These are phyloP conservation scores for Trissolcus basalis DNA, from an alignment of 1,140 invertebrate genomes.

Conservation along the genomic window DNA sequence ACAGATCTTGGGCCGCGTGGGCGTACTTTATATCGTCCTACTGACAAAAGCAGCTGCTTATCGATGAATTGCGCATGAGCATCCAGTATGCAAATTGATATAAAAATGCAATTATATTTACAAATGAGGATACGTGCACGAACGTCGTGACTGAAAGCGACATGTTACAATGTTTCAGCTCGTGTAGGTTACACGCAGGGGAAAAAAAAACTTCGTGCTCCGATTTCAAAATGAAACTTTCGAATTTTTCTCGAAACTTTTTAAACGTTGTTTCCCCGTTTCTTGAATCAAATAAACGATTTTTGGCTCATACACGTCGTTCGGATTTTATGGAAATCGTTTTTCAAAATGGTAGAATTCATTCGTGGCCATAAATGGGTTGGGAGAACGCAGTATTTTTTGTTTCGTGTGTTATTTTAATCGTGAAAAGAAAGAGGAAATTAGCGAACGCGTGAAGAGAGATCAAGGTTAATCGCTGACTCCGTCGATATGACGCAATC, in stretches of 20 bases:
- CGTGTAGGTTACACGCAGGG: too few species aligned
- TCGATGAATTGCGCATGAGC: conserved; percentile 54
- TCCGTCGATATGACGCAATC: conserved; percentile 50
- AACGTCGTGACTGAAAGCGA: conserved; percentile 39
- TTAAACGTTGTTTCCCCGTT: too few species aligned
- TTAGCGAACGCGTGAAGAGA: conserved; percentile 31
- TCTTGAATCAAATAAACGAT: too few species aligned
- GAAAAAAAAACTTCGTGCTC: not conserved
- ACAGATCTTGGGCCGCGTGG: conserved; percentile 35
- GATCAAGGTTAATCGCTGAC: conserved; percentile 51
- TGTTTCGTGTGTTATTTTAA: too few species aligned
- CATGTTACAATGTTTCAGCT: conserved; percentile 17
- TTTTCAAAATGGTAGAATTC: too few species aligned
- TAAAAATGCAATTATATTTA: conserved; percentile 59
- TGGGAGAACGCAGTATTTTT: too few species aligned
- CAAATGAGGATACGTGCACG: conserved; percentile 52
- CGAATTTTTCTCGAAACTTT: too few species aligned
- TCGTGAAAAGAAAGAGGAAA: conserved; percentile 34
- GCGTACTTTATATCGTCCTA: conserved; percentile 46
- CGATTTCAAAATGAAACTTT: not conserved
- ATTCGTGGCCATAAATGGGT: too few species aligned
- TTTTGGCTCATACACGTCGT: too few species aligned
- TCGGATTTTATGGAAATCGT: too few species aligned
- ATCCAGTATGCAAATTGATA: conserved; percentile 52
- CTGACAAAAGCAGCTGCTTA: conserved; percentile 50